Evolutionary conservation across 2,797 vertebrate species (phyloP), one percentile per base, ranked within the genome.

Genomic region (Epinephelus awoara): DNA sequence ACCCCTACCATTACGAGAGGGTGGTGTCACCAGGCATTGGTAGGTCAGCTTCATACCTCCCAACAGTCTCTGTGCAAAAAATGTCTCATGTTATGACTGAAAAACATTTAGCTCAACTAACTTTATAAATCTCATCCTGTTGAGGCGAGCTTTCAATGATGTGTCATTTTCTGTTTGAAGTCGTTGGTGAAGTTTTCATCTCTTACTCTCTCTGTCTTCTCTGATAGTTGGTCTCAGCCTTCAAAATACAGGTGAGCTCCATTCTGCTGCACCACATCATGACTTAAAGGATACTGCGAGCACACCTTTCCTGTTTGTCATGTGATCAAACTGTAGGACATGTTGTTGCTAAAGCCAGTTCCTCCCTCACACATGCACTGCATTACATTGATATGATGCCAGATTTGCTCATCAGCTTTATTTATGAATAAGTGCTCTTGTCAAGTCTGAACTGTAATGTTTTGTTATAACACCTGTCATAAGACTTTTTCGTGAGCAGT

Each of bases 1-100:
- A 96, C 90, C 95, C 95, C 11, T 95, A 96, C 90, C 96, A 96
- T 84, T 97, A 97, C 27, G 96, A 96, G 89, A 91, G 96, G 13
- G 95, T 97, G 81, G 95, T 95, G 64, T 95, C 95, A 0, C 96
- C 96, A 0, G 90, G 94, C 84, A 95, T 95, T 14, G 96, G 96
- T 96, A 85, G 49, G 93, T 85, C 73, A 8, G 25, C 19, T 19
- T 67, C 34, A 56, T 15, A 38, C 50, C 34, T 71, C 17, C 3
- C 46, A 47, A 57, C 18, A 42, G 2, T 55, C 13, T 42, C 21
- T 50, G 25, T 29, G 7, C n/a, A 42, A 12, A 19, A 51, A 34
- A 4, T 58, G 25, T 75, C 1, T 17, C 17, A 0, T 50, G 40
- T 21, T 6, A 52, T 62, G 21, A 46, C 14, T 54, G n/a, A 34